A percentile compares a stretch with the other conserved stretches of the same genome.
These are phyloP conservation scores for Sesia bembeciformis DNA, from an alignment of 2,888 invertebrate species.

Conservation along the genomic window DNA sequence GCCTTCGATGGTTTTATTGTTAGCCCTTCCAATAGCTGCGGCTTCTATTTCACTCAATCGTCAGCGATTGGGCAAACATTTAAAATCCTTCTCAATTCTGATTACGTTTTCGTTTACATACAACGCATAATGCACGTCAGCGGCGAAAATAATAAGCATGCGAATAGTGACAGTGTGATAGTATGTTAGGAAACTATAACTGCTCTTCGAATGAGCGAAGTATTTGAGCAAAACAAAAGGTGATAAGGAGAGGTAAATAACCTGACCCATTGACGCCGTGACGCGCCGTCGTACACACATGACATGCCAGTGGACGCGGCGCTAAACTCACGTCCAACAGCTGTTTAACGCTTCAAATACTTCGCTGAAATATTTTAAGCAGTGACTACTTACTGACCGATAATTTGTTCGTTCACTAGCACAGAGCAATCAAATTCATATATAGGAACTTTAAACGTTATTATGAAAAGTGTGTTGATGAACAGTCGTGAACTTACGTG, in stretches of 20 bases:
- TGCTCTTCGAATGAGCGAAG: slow-evolving; percentile 41
- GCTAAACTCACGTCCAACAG: slow-evolving; percentile 32
- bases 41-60: slow-evolving; percentile 64
- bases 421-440: no score
- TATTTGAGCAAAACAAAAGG: slow-evolving; percentile 66
- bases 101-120: neutral
- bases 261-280: slow-evolving; percentile 66
- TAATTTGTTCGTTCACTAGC: neutral
- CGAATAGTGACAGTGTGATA: neutral
- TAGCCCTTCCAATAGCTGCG: slow-evolving; percentile 50
- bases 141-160: no score
- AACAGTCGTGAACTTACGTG: no score
- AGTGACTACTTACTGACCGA: slow-evolving; percentile 16
- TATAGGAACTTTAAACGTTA: no score
- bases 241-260: slow-evolving; percentile 72
- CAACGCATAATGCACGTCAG: no score
- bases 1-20: slow-evolving; percentile 64
- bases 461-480: no score
- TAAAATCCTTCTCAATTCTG: slow-evolving; percentile 1
- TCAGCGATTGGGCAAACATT: slow-evolving; percentile 50
- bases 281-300: slow-evolving; percentile 19
- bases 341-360: slow-evolving; percentile 50
- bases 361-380: slow-evolving; percentile 48
- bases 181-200: slow-evolving; percentile 28
- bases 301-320: slow-evolving; percentile 13